Evolutionary conservation across 2,113 vertebrate genomes (phyloP), one percentile per base, ranked within the genome.

Genomic region (Stegastes partitus): DNA sequence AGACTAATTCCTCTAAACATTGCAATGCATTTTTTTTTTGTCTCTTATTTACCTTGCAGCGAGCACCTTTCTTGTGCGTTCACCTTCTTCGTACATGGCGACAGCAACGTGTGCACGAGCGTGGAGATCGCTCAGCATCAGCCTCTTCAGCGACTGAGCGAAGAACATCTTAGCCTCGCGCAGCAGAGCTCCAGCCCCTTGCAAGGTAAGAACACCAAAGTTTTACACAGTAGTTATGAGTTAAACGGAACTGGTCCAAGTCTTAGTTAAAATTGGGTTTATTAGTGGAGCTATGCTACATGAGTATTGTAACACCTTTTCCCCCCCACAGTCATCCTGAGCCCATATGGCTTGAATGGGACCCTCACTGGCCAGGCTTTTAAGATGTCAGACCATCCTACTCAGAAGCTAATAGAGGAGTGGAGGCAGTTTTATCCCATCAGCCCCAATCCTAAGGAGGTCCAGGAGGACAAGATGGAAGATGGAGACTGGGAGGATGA

Each of bases 381-480:
- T 93, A 99, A 99, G 94, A 97, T 99, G 92, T 98, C 98, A 4
- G 98, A 99, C 92, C 97, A 98, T 73, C 96, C 97, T 1, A 99
- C 98, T 39, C 98, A 99, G 92, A 99, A 99, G 92, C 94, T 99
- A 65, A 98, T 99, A 67, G 96, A 98, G 83, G 98, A 99, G 94
- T 99, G 98, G 98, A 97, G 98, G 87, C 98, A 99, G 58, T 99
- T 99, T 88, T 99, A 99, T 93, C 97, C 98, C 64, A 97, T 99
- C 83, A 95, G 96, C 22, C 97, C 97, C 28, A 96, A 94, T 89
- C 89, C 96, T 81, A 99, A 98, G 89, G 96, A 97, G 71, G 93
- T 94, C 37, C 95, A 94, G 58, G 97, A 99, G 74, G 98, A 99
- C 51, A 99, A 97, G 84, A 95, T 96, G 84, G 97, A 99, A 74